Conservation (phyloP, 2,113 vertebrate genomes). For the Silurus asotus region DNA sequence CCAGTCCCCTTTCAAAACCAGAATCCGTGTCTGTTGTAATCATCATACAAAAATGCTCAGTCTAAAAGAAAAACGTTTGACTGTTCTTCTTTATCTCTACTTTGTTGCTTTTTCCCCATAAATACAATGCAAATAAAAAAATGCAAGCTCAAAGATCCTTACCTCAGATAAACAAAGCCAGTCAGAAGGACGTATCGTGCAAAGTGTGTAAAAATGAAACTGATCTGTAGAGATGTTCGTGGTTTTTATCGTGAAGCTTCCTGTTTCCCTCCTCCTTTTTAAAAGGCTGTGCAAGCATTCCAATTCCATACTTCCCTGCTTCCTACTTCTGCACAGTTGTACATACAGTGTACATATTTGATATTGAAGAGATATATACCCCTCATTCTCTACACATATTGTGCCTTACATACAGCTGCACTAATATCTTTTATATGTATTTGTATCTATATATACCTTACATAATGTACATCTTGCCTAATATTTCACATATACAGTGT, state of each 20-base stretch:
- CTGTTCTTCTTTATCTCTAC: not conserved
- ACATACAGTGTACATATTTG: too few relatives aligned
- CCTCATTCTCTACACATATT: too few relatives aligned
- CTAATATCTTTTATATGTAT: too few relatives aligned
- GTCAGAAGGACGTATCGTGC: not conserved
- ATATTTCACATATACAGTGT: too few relatives aligned
- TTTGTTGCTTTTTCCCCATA: not conserved
- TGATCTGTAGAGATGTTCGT: not conserved
- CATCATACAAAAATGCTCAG: not conserved
- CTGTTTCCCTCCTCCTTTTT: not conserved
- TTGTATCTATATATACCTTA: too few relatives aligned
- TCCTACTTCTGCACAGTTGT: too few relatives aligned
- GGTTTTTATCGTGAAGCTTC: too few relatives aligned
- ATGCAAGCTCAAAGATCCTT: not conserved
- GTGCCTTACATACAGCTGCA: too few relatives aligned
- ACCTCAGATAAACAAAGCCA: not conserved
- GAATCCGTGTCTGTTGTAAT: not conserved
- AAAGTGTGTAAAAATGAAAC: not conserved
- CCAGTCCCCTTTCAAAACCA: not conserved
- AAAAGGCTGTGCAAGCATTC: not conserved
- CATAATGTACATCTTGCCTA: too few relatives aligned
- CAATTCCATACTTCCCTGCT: too few relatives aligned
- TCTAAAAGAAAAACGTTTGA: not conserved
- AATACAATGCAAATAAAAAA: not conserved
- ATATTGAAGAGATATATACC: too few relatives aligned